phyloP scores from a whole-genome alignment of 2,113 vertebrate species.

The Cryptoleucopteryx plumbea region DNA sequence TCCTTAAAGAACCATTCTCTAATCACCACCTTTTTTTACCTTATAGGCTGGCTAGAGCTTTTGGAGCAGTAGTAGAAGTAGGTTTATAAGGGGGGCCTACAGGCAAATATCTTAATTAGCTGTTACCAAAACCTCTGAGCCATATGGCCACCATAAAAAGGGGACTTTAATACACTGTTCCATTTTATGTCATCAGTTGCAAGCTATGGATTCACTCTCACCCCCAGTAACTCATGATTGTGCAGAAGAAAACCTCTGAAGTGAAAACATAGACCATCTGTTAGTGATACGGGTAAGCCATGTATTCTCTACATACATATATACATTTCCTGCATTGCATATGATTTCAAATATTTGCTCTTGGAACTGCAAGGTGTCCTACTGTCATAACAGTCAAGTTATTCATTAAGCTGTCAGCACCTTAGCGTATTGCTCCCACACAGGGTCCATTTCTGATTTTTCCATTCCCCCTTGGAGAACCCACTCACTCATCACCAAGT shows the following conservation, averaged over 20 bases:
- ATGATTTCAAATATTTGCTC: constrained; percentile 82
- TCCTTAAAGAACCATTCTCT: background rate
- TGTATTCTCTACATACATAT: constrained; percentile 60
- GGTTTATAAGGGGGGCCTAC: background rate
- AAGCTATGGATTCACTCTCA: constrained; percentile 54
- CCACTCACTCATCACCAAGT: constrained; percentile 74
- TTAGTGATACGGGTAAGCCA: constrained; percentile 66
- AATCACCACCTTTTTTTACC: background rate
- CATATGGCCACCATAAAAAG: constrained; percentile 52
- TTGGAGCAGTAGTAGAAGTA: background rate
- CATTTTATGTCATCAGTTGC: constrained; percentile 52
- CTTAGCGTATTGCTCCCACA: constrained; percentile 67
- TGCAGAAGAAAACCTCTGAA: constrained; percentile 66
- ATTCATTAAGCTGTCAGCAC: constrained; percentile 85
- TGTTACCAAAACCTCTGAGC: constrained; percentile 49
- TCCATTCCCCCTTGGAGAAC: constrained; percentile 71
- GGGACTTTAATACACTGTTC: constrained; percentile 35
- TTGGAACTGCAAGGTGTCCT: constrained; percentile 79
- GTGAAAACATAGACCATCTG: constrained; percentile 74
- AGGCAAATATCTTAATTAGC: constrained; percentile 44
- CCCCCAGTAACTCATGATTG: constrained; percentile 8
- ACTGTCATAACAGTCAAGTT: constrained; percentile 83
- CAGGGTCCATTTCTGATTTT: constrained; percentile 71
- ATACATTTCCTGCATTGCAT: constrained; percentile 77
- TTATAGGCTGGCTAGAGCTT: background rate